Evolutionary conservation across 2,797 vertebrate genomes (phyloP), one percentile per base, ranked within the genome.

Genomic region (Sebastes jordani): DNA sequence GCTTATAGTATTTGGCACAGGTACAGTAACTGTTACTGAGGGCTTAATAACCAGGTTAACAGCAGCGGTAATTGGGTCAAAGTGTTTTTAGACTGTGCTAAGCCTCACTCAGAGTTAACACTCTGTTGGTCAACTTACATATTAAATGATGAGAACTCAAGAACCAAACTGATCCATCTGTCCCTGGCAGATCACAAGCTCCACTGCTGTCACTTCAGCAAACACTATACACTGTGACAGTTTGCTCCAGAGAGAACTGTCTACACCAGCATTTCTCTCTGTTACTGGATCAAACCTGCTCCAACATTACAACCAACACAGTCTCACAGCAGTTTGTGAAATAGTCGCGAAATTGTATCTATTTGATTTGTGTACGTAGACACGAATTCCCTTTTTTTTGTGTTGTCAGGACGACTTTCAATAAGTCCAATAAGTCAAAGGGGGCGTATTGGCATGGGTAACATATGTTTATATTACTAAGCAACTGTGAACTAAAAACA

Each of bases 1-100:
- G 65, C 58, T 77, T 77, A 72, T 13, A 64, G 69, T 59, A 71
- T 23, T 80, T 81, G 71, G 72, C 77, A 73, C 46, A 75, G 68
- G 63, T 75, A 67, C 59, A 76, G 73, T 11, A 46, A 34, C 20
- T 23, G 65, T 29, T 67, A 27, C 68, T 54, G 49, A 18, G 49
- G 32, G 10, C 58, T 70, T 78, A 13, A 73, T 22, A n/a, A 70
- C 5, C 25, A 68, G 70, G 74, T 82, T 77, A 79, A 71, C 54
- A 61, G 62, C 8, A 65, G 69, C 54, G 16, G 34, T 74, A 84
- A 87, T 72, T 61, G 66, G 66, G 18, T 32, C 65, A 38, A 7
- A 9, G 54, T 65, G 30, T 27, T n/a, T 68, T 34, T 69, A 52
- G 29, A 64, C 18, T 2, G 38, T 69, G 36, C 29, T 62, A 36